Evolutionary conservation across 2,797 vertebrate species (phyloP), one percentile per base, ranked within the genome.

Genomic region (Pangasius larnaudii): DNA sequence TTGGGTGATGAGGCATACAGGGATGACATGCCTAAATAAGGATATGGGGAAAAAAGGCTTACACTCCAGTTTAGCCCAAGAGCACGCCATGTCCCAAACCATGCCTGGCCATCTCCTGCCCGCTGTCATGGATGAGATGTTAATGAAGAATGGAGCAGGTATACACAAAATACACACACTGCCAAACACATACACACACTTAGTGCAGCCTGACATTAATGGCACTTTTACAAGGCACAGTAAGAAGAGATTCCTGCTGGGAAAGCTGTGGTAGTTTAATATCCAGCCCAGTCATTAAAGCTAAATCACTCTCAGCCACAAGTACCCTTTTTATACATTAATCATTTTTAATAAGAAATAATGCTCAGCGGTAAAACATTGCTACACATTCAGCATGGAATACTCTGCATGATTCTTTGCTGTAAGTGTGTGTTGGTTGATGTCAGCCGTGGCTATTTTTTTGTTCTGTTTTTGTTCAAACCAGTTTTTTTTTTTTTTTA

Each of bases 101-200:
- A 95, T 95, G 92, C 94, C 93, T 88, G 93, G 93, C 94, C 95
- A 95, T 93, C 94, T 95, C 91, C 93, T 94, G 92, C 93, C 94
- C 93, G 91, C 92, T 94, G 93, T 92, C 77, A 92, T 94, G 95
- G 92, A 93, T 93, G 95, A 96, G 93, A 96, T 95, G 95, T 95
- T 96, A 95, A 95, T 94, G 94, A 94, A 92, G 91, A 77, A 93
- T 93, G 94, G 93, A 93, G 92, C 90, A 90, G 83, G 33, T 42
- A 80, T 88, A 88, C 42, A 61, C 86, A 84, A 69, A 24, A 65
- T 69, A 11, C 83, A 13, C 63, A 36, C 75, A 75, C 42, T 49
- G 91, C 89, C 46, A 53, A 49, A 18, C 58, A 80, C 77, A 78
- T 42, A 82, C 88, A 83, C 49, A 49, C 89, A 81, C 61, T 49